Evolutionary conservation across 2,113 vertebrate species (phyloP), one percentile per base, ranked within the genome.

Genomic region (Pampusana beccarii): DNA sequence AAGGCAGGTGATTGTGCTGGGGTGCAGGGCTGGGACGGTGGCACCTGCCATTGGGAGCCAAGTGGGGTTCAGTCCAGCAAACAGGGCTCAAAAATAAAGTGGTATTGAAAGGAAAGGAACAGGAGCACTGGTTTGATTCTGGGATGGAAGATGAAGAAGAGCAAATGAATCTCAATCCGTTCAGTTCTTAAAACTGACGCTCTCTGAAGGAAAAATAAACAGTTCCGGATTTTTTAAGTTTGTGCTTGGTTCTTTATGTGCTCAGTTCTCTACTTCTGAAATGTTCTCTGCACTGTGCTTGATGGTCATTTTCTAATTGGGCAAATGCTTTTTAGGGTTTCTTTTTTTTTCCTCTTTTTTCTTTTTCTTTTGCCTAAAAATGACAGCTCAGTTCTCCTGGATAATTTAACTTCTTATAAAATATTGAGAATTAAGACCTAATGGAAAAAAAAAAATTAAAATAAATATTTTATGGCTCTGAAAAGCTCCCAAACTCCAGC

Each of bases 391-490:
- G 21, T 91, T 92, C 67, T 97, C 60, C 53, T 78, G 85, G 92
- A 83, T 94, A 96, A 96, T 96, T 94, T 97, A 95, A 86, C 36
- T 88, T 89, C 89, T 91, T 95, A 96, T 94, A 95, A 96, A 97
- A 96, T 94, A 96, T 94, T 96, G 61, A 96, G 80, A 94, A 95
- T 94, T 93, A 86, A 90, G 50, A 74, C 29, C 15, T 95, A 96
- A 95, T 90, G 92, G 79, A 66, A 84, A 93, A 92, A 44, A 42
- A 69, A 72, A 84, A 64, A 1, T 5, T 53, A 70, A 83, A 95
- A 95, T 97, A 94, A 96, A 94, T 96, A 90, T 86, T 97, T 97
- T 79, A 96, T 94, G 53, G 81, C 34, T 92, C 69, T 80, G 75
- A 94, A 96, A 93, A 92, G 25, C 85, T 93, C 75, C 71, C 46